Base-by-base conservation (phyloP, 1,140 invertebrate species). In the Tribolium madens region DNA sequence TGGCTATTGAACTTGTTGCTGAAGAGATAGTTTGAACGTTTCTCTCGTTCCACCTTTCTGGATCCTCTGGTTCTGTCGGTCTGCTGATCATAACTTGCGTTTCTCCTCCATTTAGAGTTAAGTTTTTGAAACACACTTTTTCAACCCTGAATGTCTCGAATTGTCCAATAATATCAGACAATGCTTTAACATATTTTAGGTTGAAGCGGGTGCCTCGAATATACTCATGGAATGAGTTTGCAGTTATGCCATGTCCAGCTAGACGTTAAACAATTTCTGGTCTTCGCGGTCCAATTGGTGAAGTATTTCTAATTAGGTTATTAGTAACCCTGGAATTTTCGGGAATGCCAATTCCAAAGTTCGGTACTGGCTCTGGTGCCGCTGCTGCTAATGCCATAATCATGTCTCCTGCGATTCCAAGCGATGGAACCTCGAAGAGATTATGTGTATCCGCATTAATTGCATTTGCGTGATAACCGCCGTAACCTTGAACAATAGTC, bases 401-500 rank as follows among this genome's bases (percentile, higher is more conserved):
- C 80, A 83, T 80, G 50, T 83, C 80, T 68, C 76, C 82, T 2
- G 80, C 79, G 14, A 84, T 80, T 12, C 82, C 80, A 18, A 84
- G 33, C 5, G 79, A 82, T 1, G 82, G 81, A n/a, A 83, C 74
- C 78, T 84, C 82, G 64, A 80, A 84, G 4, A 81, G 15, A 47
- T 82, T 84, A 68, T 83, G 82, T 0, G 68, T 82, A 14, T 83
- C 70, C 1, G 15, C 47, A 21, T 68, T 71, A 3, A 84, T 70
- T 4, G 3, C 57, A 1, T 42, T 31, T 15, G 81, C 78, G 69
- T 83, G 82, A 47, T 83, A 83, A 0, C 82, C 80, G 17, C 79
- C 82, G 13, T 79, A 69, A 0, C 73, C 52, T 75, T 81, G 76
- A 10, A 76, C 77, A 57, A 80, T 31, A 14, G 75, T 73, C 0